A percentile compares a stretch with the other conserved stretches of the same genome.
These are phyloP conservation scores for Netelia melanura DNA, from an alignment of 2,888 invertebrate genomes.

Conservation along the genomic window DNA sequence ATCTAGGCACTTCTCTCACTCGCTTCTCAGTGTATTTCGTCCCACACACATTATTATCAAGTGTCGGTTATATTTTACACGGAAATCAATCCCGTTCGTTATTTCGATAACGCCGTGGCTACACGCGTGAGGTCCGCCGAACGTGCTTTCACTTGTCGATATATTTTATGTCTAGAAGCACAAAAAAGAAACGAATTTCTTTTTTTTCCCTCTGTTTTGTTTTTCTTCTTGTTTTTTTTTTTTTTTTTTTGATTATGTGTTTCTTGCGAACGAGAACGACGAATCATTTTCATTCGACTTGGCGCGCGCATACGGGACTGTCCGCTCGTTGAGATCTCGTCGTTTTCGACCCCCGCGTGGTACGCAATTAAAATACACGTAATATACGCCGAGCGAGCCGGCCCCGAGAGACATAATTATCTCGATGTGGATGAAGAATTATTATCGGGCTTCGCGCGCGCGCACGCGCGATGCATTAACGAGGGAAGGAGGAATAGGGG, in stretches of 20 bases:
- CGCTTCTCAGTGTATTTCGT: conserved; percentile 11
- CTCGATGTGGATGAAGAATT: conserved; percentile 73
- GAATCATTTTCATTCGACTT: conserved; percentile 34
- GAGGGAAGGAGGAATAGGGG: not conserved
- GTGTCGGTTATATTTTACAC: conserved; percentile 5
- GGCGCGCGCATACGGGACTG: conserved; percentile 37
- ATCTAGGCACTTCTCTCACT: not conserved
- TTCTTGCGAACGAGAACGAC: not conserved
- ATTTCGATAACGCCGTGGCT: conserved; percentile 6
- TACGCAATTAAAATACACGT: conserved; percentile 44
- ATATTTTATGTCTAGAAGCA: not conserved
- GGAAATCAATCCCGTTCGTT: conserved; percentile 25
- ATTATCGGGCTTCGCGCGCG: conserved; percentile 43
- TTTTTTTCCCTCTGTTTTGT: conserved; percentile 33
- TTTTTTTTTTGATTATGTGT: not conserved
- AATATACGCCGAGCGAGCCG: not conserved
- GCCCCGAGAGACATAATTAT: conserved; percentile 71
- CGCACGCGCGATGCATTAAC: conserved; percentile 51
- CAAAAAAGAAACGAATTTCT: not conserved
- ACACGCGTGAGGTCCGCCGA: not conserved
- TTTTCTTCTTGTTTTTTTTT: not conserved
- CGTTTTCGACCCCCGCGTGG: conserved; percentile 16
- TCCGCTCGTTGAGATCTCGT: conserved; percentile 27
- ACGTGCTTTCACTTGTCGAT: conserved; percentile 25
- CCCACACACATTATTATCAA: conserved; percentile 19